Evolutionary conservation across 1,140 invertebrate species (phyloP).

Genomic region (Probaryconus sp.): DNA sequence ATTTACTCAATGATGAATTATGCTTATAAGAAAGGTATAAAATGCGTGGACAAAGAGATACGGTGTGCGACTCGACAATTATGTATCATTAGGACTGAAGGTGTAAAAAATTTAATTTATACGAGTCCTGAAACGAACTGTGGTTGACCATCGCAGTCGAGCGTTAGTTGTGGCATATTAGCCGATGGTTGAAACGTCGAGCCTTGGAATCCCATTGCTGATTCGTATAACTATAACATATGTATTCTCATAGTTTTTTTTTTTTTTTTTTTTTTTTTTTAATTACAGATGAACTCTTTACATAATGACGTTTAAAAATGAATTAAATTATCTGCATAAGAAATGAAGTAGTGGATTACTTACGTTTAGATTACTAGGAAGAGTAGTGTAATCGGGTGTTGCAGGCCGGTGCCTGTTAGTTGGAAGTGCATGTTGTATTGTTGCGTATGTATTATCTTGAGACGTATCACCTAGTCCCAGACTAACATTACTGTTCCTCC

Average conservation of each 20-base stretch:
- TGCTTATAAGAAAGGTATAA: constrained; percentile 44
- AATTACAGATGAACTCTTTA: too few relatives aligned
- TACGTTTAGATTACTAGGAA: constrained; percentile 80
- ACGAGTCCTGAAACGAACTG: constrained; percentile 85
- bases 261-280: constrained; percentile 4
- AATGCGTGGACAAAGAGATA: constrained; percentile 53
- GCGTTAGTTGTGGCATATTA: constrained; percentile 77
- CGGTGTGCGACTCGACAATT: constrained; percentile 51
- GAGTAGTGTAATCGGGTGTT: constrained; percentile 85
- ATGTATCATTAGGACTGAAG: constrained; percentile 53
- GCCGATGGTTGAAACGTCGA: constrained; percentile 84
- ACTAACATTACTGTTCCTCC: constrained; percentile 79
- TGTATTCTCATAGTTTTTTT: constrained; percentile 1
- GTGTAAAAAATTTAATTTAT: constrained; percentile 73
- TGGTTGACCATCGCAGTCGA: constrained; percentile 83
- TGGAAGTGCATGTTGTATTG: constrained; percentile 85
- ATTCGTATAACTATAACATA: constrained; percentile 81
- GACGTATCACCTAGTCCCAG: constrained; percentile 76
- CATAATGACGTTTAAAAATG: constrained; percentile 12
- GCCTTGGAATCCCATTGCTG: constrained; percentile 83
- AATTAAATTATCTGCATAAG: too few relatives aligned
- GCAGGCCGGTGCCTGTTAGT: constrained; percentile 78
- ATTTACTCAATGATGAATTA: constrained; percentile 36
- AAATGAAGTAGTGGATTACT: too few relatives aligned
- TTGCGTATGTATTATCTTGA: constrained; percentile 91